Evolutionary conservation across 2,797 vertebrate species (phyloP).

Genomic region (Atherinosoma microstoma): DNA sequence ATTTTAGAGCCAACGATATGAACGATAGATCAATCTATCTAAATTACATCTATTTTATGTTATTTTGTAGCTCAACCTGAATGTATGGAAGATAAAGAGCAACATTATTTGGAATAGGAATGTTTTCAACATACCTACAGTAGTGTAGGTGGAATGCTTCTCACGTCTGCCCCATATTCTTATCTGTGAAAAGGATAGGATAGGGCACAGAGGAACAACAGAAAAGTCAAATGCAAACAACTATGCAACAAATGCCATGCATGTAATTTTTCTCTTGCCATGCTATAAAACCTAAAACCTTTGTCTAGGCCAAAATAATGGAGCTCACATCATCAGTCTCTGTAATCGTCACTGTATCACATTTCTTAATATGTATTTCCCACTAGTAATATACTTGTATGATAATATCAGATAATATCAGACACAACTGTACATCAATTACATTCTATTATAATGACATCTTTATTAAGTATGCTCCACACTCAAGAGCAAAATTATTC

Average conservation of each 20-base stretch:
- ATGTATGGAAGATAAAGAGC: too few relatives aligned
- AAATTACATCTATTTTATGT: too few relatives aligned
- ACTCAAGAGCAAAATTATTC: conserved; percentile 24
- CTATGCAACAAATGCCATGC: conserved; percentile 5
- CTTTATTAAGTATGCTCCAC: not conserved
- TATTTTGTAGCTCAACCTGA: too few relatives aligned
- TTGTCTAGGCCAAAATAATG: too few relatives aligned
- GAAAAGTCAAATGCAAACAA: conserved; percentile 3
- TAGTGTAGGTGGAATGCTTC: conserved; percentile 52
- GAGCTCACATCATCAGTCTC: too few relatives aligned
- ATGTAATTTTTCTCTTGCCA: not conserved
- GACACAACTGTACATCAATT: not conserved
- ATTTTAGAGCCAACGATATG: too few relatives aligned
- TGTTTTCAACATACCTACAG: conserved; percentile 28
- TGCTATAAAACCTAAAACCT: conserved; percentile 2
- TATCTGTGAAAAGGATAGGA: conserved; percentile 38
- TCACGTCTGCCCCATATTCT: conserved; percentile 73
- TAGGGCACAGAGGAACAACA: conserved; percentile 49
- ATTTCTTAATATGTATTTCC: not conserved
- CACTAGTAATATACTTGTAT: not conserved
- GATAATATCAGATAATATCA: not conserved
- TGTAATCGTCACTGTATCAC: too few relatives aligned
- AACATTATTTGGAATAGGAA: not conserved
- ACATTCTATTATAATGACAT: conserved; percentile 23
- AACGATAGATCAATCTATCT: too few relatives aligned